A percentile compares a stretch with the other conserved stretches of the same genome.
These are phyloP conservation scores for Acropora yongei DNA, from an alignment of 64 coral and sea anemone genomes.

Conservation along the genomic window DNA sequence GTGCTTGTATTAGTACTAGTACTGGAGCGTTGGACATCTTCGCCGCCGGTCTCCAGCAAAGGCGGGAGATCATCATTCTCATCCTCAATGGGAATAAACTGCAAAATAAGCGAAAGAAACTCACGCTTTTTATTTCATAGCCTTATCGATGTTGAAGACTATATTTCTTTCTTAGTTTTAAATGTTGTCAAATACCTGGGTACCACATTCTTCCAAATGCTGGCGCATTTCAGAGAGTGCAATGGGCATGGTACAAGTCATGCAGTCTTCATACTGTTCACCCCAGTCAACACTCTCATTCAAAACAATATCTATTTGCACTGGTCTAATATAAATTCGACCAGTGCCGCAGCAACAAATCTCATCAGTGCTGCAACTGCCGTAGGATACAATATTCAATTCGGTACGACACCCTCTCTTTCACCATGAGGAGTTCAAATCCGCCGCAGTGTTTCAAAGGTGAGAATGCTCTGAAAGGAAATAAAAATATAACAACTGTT, in stretches of 20 bases:
- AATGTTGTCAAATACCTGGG: no score
- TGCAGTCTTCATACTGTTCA: conserved; percentile 37
- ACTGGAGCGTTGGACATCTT: no score
- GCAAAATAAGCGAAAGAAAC: no score
- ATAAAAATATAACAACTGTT: background rate
- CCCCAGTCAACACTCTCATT: background rate
- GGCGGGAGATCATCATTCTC: no score
- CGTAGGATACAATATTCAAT: conserved; percentile 27
- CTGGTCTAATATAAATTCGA: conserved; percentile 58
- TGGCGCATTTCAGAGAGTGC: conserved; percentile 2
- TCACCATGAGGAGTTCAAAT: conserved; percentile 42
- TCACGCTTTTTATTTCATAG: no score
- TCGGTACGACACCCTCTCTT: conserved; percentile 46
- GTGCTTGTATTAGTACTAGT: no score
- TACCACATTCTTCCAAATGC: conserved; percentile 20
- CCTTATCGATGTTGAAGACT: no score
- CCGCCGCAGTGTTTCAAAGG: conserved; percentile 43
- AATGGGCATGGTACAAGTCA: background rate
- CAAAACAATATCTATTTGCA: conserved; percentile 50
- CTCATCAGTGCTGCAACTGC: conserved; percentile 48
- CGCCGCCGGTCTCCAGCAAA: no score
- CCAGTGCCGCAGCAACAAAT: conserved; percentile 63
- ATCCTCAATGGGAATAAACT: no score
- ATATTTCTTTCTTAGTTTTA: no score
- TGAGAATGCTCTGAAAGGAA: conserved; percentile 33